A percentile compares a stretch with the other conserved stretches of the same genome.
phyloP scores from a whole-genome alignment of 1,140 invertebrate species.

The Drosophila nigrodunni region DNA sequence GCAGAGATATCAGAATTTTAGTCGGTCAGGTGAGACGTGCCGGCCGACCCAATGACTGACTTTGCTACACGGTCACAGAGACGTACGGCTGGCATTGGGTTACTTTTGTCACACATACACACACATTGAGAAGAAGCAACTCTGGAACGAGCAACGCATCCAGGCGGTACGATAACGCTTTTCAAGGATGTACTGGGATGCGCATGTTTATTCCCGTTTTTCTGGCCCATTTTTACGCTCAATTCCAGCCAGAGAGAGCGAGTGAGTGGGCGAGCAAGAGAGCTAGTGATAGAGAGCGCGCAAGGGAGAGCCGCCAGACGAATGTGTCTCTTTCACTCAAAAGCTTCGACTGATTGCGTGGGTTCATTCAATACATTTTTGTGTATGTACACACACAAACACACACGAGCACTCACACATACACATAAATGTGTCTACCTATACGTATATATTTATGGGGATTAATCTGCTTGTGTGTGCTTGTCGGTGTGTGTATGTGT shows the following conservation, averaged over 20 bases:
- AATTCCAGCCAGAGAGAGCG: conserved; percentile 63
- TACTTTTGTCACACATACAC: conserved; percentile 31
- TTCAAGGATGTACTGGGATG: conserved; percentile 80
- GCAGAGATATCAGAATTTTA: conserved; percentile 22
- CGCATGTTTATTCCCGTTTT: conserved; percentile 81
- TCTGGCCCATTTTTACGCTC: conserved; percentile 61
- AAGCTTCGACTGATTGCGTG: conserved; percentile 48
- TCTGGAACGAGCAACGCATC: conserved; percentile 68
- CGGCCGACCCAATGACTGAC: conserved; percentile 60
- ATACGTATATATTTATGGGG: conserved; percentile 18
- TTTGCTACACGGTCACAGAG: conserved; percentile 48
- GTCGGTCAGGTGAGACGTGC: conserved; percentile 61
- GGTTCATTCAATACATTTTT: conserved; percentile 76
- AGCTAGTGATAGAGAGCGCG: conserved; percentile 9
- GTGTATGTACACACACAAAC: conserved; percentile 4
- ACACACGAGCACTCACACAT: not conserved
- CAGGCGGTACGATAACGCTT: conserved; percentile 47
- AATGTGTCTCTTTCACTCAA: conserved; percentile 72
- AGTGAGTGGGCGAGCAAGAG: conserved; percentile 9
- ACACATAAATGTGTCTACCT: conserved; percentile 17
- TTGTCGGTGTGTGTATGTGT: not conserved
- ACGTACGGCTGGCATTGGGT: conserved; percentile 65
- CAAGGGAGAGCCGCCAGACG: conserved; percentile 9
- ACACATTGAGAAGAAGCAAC: conserved; percentile 26
- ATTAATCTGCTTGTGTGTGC: too few species aligned